Percentiles rank a stretch among this genome's conserved stretches.
Evolutionary conservation across 2,113 vertebrate species (phyloP).

Genomic region (Campylorhamphus procurvoides): DNA sequence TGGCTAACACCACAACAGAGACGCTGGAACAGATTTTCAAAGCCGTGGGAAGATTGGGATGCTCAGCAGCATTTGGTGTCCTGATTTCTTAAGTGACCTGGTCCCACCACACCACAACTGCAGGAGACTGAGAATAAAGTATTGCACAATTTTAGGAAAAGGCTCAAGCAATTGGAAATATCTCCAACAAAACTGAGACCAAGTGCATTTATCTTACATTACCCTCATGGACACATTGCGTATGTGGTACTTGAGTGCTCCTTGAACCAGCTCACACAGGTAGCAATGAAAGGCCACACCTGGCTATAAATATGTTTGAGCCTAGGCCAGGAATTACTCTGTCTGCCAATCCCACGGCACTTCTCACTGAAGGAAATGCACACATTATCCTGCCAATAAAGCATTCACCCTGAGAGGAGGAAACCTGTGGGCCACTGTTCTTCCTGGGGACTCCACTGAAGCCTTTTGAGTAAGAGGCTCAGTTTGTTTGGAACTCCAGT

Average conservation of each 20-base stretch:
- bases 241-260: not conserved
- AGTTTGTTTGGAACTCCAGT: conserved; percentile 72
- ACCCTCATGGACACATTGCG: not conserved
- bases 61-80: not conserved
- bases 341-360: not conserved
- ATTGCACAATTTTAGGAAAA: not conserved
- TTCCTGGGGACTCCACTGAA: conserved; percentile 1
- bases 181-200: not conserved
- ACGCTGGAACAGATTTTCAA: not conserved
- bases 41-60: not conserved
- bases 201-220: not conserved
- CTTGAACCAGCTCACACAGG: not conserved
- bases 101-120: not conserved
- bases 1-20: not conserved
- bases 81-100: not conserved
- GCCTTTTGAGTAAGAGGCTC: conserved; percentile 56
- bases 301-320: not conserved
- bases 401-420: not conserved
- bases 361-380: not conserved
- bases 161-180: not conserved
- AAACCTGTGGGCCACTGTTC: not conserved
- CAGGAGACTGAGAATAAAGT: not conserved
- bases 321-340: not conserved
- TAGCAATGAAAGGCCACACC: not conserved
- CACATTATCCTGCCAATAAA: conserved; percentile 36